These are phyloP conservation scores for Cynoglossus semilaevis DNA, from an alignment of 2,113 vertebrate species.

Conservation along the genomic window DNA sequence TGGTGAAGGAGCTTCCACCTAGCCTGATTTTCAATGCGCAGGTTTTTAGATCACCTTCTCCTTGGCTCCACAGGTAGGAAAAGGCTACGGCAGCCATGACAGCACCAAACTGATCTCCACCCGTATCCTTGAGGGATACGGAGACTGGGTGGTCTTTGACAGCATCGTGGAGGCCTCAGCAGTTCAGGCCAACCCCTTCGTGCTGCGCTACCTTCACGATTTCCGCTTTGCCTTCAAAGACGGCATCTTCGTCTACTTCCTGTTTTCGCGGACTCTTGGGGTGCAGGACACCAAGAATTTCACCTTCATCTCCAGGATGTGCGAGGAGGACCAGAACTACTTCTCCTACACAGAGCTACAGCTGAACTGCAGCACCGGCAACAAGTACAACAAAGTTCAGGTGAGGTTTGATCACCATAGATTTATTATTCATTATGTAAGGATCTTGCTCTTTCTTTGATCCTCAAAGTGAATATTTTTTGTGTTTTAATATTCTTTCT, in stretches of 20 bases:
- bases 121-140: conserved; percentile 78
- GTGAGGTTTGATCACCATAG: too few relatives aligned
- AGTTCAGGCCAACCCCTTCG: conserved; percentile 81
- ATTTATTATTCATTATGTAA: too few relatives aligned
- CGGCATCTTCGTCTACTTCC: conserved; percentile 82
- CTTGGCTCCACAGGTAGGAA: conserved; percentile 75
- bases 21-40: too few relatives aligned
- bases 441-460: not conserved
- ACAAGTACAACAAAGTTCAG: conserved; percentile 80
- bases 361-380: conserved; percentile 77
- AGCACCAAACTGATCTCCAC: conserved; percentile 95
- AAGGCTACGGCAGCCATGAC: conserved; percentile 87
- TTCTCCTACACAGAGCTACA: conserved; percentile 96
- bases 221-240: conserved; percentile 84
- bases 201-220: conserved; percentile 77
- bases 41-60: too few relatives aligned
- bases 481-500: too few relatives aligned
- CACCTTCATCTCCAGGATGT: conserved; percentile 87
- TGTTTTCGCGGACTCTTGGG: conserved; percentile 86
- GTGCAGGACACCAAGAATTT: conserved; percentile 79
- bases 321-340: conserved; percentile 83
- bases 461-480: too few relatives aligned
- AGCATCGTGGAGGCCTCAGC: conserved; percentile 84
- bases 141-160: conserved; percentile 86
- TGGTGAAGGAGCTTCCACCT: too few relatives aligned